Percentiles rank a stretch among this genome's conserved stretches.
phyloP scores from a whole-genome alignment of 2,113 vertebrate species.

The Elephantulus edwardii region DNA sequence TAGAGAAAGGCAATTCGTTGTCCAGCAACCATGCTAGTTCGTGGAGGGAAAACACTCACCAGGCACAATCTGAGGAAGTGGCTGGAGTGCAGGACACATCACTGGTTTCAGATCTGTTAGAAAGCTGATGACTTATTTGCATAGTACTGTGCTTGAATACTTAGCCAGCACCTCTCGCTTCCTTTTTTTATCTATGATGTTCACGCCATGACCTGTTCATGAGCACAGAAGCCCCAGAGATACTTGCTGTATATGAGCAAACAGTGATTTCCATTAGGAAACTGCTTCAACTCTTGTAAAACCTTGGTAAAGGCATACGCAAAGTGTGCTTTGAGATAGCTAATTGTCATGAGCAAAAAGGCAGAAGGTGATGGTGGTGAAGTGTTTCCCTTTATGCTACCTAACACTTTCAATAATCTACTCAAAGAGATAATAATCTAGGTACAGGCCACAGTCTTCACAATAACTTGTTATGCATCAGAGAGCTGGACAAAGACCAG shows the following conservation, averaged over 20 bases:
- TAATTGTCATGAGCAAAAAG: constrained; percentile 62
- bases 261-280: constrained; percentile 83
- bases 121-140: constrained; percentile 83
- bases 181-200: constrained; percentile 81
- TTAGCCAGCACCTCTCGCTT: constrained; percentile 65
- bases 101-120: constrained; percentile 73
- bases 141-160: constrained; percentile 71
- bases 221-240: constrained; percentile 59
- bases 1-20: constrained; percentile 67
- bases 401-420: neutral
- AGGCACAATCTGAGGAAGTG: constrained; percentile 61
- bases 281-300: constrained; percentile 77
- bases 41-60: constrained; percentile 63
- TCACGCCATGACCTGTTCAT: constrained; percentile 67
- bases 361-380: neutral
- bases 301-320: constrained; percentile 86
- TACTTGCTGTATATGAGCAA: constrained; percentile 86
- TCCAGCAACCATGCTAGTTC: constrained; percentile 81
- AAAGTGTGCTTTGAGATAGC: constrained; percentile 70
- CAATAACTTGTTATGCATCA: too few species aligned
- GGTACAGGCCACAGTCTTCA: too few species aligned
- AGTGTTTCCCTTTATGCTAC: constrained; percentile 41
- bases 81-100: constrained; percentile 62
- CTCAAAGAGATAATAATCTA: neutral
- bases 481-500: too few species aligned